phyloP scores from a whole-genome alignment of 2,888 invertebrate genomes.

The Trachelus iudaicus region DNA sequence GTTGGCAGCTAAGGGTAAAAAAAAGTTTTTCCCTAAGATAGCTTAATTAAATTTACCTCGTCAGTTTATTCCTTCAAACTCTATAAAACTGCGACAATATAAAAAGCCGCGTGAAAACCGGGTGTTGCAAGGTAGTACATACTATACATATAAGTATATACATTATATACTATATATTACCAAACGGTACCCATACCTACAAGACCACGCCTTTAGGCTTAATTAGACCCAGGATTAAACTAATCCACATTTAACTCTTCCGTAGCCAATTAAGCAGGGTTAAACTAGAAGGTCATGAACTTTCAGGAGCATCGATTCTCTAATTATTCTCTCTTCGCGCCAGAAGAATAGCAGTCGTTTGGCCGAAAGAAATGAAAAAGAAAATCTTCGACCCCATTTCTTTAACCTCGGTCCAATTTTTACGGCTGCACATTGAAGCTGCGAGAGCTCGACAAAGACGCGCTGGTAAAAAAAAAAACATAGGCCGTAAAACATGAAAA shows the following conservation, averaged over 20 bases:
- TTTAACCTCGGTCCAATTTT: neutral
- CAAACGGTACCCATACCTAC: neutral
- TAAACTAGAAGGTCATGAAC: neutral
- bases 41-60: slow-evolving; percentile 35
- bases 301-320: neutral
- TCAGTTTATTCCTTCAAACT: slow-evolving; percentile 4
- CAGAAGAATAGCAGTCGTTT: neutral
- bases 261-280: neutral
- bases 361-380: neutral
- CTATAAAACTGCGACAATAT: neutral
- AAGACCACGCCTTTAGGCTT: neutral
- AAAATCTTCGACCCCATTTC: too few species aligned
- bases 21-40: slow-evolving; percentile 25
- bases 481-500: too few species aligned
- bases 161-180: neutral
- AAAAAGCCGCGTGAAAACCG: neutral
- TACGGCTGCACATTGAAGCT: neutral
- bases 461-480: neutral
- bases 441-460: neutral
- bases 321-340: neutral
- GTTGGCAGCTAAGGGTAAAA: slow-evolving; percentile 19
- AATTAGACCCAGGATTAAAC: neutral
- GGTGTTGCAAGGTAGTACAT: neutral
- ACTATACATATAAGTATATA: neutral
- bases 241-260: neutral